A percentile compares a stretch with the other conserved stretches of the same genome.
Conservation (phyloP, 2,888 invertebrate genomes). For the Quadriops clusia region DNA sequence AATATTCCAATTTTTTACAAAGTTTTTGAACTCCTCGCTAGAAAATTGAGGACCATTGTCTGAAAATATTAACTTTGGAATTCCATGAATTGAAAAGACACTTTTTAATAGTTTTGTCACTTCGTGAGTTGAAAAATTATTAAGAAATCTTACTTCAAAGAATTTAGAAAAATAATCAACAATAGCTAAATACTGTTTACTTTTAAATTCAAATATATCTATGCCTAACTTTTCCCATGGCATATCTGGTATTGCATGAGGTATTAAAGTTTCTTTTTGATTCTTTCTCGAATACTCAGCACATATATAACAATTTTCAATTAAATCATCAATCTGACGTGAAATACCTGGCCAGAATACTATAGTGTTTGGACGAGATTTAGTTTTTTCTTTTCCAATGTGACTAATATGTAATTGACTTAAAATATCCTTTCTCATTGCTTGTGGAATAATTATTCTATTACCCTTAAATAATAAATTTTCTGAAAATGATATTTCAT, state of each 20-base stretch:
- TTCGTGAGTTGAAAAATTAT: conserved; percentile 1
- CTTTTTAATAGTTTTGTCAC: not conserved
- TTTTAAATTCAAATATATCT: conserved; percentile 6
- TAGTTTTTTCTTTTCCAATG: too few species aligned
- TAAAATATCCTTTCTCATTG: not conserved
- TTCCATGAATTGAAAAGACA: conserved; percentile 6
- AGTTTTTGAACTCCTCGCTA: conserved; percentile 4
- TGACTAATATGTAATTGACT: not conserved
- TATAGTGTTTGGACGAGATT: not conserved
- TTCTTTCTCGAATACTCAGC: conserved; percentile 4
- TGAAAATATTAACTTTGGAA: conserved; percentile 5
- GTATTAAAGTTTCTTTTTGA: conserved; percentile 4
- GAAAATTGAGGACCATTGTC: conserved; percentile 9
- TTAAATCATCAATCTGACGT: conserved; percentile 2
- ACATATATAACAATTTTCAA: conserved; percentile 5
- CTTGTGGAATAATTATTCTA: not conserved
- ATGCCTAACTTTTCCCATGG: conserved; percentile 5
- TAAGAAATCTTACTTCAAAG: conserved; percentile 4
- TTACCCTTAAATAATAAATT: not conserved
- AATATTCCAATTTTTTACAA: conserved; percentile 6
- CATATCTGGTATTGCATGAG: conserved; percentile 2
- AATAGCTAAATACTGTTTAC: conserved; percentile 6
- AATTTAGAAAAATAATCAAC: conserved; percentile 6
- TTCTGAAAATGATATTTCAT: not conserved
- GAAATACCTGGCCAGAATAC: conserved; percentile 3